Evolutionary conservation across 2,888 invertebrate genomes (phyloP).

Genomic region (Miltochrista miniata): DNA sequence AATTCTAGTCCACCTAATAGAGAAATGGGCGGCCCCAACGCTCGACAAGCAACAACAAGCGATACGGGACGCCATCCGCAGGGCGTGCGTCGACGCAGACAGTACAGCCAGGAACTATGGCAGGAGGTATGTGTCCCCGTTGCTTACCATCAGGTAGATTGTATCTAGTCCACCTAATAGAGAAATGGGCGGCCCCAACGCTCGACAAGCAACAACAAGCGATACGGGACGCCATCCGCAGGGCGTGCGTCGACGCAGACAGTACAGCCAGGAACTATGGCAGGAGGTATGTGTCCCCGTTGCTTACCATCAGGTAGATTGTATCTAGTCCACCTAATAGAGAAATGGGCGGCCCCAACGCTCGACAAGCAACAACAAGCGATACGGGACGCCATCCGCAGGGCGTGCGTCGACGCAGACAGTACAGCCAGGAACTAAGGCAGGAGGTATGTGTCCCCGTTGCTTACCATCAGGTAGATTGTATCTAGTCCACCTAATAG

Average conservation of each 20-base stretch:
- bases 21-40: slow-evolving; percentile 92
- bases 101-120: slow-evolving; percentile 92
- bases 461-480: too few relatives aligned
- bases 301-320: too few relatives aligned
- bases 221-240: slow-evolving; percentile 92
- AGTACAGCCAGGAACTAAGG: slow-evolving; percentile 92
- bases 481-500: slow-evolving; percentile 89
- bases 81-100: slow-evolving; percentile 97
- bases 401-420: slow-evolving; percentile 97
- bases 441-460: slow-evolving; percentile 89
- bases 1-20: slow-evolving; percentile 91
- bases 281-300: slow-evolving; percentile 89
- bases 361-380: slow-evolving; percentile 91
- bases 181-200: slow-evolving; percentile 92
- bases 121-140: slow-evolving; percentile 89
- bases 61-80: slow-evolving; percentile 92
- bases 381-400: slow-evolving; percentile 92
- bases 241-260: slow-evolving; percentile 97
- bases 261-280: slow-evolving; percentile 92
- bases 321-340: slow-evolving; percentile 89
- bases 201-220: slow-evolving; percentile 91
- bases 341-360: slow-evolving; percentile 92
- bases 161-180: slow-evolving; percentile 89
- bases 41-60: slow-evolving; percentile 91
- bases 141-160: too few relatives aligned